A percentile compares a stretch with the other conserved stretches of the same genome.
Evolutionary conservation across 2,113 vertebrate species (phyloP).

Genomic region (Xiphophorus couchianus): DNA sequence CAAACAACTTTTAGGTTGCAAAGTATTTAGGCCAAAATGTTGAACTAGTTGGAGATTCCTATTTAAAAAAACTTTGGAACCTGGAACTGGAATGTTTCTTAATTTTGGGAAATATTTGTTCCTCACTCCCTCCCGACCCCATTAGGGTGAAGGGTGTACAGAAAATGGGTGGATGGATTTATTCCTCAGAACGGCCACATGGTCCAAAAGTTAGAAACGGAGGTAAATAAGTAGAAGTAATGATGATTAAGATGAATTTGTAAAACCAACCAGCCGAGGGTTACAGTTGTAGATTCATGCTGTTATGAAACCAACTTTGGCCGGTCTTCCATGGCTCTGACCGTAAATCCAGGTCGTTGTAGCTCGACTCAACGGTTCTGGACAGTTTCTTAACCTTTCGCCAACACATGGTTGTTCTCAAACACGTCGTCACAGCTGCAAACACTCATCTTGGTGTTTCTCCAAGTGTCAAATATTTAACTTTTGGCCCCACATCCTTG

Average conservation of each 20-base stretch:
- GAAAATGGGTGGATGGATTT: no score
- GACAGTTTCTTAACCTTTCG: neutral
- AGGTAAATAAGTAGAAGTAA: neutral
- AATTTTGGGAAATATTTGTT: no score
- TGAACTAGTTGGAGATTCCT: no score
- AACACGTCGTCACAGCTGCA: neutral
- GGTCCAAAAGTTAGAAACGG: no score
- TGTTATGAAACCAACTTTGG: neutral
- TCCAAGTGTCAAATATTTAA: neutral
- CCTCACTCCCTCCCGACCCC: no score
- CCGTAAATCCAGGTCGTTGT: neutral
- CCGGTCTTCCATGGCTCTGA: neutral
- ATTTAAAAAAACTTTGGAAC: no score
- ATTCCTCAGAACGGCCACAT: no score
- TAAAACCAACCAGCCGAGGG: neutral
- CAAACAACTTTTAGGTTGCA: no score
- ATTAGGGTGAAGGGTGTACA: no score
- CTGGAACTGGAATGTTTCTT: no score
- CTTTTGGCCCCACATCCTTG: neutral
- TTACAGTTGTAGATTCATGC: neutral
- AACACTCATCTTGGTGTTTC: neutral
- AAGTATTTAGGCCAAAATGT: no score
- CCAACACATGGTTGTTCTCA: neutral
- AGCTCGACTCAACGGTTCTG: neutral
- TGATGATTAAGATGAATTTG: neutral